Base-by-base conservation (phyloP, 2,797 vertebrate species). In the Huso huso region DNA sequence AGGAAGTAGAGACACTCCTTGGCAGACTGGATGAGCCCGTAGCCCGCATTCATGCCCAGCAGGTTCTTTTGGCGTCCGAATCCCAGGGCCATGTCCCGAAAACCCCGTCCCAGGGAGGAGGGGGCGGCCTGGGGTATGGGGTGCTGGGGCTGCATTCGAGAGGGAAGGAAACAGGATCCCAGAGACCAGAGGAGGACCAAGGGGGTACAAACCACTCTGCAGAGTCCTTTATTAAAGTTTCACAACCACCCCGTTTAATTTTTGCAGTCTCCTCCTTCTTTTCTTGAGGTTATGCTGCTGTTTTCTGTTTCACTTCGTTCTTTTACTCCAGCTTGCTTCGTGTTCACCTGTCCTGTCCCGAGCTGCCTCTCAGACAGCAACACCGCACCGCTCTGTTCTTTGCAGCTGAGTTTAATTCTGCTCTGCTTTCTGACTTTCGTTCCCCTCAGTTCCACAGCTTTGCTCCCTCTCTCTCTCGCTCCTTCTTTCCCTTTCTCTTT, bases 1-100 rank as follows among this genome's bases (percentile, higher is more conserved):
- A 95, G 86, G 68, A 96, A 81, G 71, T 90, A 95, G 48, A 92
- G 76, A 1, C 91, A 88, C 68, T 94, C 91, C 71, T 87, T 91
- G 61, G 94, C 77, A 1, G 88, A 86, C 70, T 80, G 83, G 73
- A 90, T 83, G 50, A 93, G 75, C 49, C 87, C 77, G 57, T 88
- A 90, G 55, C 84, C 78, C 1, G 86, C 59, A 75, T 84, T 85
- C 64, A 84, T 78, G 13, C 90, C 88, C 37, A 90, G 65, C 5
- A 87, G 74, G 65, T 83, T 75, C 69, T 84, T 84, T 68, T 79
- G 50, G 0, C 77, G 73, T 5, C 89, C 87, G 1, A 88, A 75
- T 1, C 82, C 87, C 74, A 87, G 70, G 0, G 86, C 89, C 61
- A 86, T 64, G 8, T 85, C 82, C 62, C 74, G 71, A 2, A 86